phyloP scores from a whole-genome alignment of 2,113 vertebrate species.

The Nannobrachium achirus region DNA sequence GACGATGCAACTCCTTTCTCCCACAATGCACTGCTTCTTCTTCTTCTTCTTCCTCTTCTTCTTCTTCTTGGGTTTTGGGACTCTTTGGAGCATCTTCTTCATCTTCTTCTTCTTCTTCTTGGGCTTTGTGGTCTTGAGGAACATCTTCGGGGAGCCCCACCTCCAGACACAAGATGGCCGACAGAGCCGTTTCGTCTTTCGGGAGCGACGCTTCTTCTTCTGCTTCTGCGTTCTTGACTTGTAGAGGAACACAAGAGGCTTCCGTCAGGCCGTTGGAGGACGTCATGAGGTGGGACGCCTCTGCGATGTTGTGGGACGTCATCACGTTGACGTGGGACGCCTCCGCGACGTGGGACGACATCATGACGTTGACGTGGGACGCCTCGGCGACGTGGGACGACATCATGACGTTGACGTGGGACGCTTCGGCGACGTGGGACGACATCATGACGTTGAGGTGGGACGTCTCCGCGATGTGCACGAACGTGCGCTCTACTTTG shows the following conservation, averaged over 20 bases:
- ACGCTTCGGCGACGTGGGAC: constrained; percentile 95
- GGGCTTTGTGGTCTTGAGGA: constrained; percentile 47
- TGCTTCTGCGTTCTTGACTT: too few species aligned
- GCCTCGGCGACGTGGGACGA: constrained; percentile 78
- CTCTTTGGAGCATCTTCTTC: constrained; percentile 11
- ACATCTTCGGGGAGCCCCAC: constrained; percentile 54
- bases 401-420: constrained; percentile 91
- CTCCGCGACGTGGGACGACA: constrained; percentile 83
- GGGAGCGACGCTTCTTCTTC: constrained; percentile 40
- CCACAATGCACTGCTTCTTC: constrained; percentile 32
- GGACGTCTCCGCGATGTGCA: constrained; percentile 94
- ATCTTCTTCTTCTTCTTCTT: constrained; percentile 42
- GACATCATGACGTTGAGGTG: constrained; percentile 93
- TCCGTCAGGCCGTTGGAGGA: constrained; percentile 48
- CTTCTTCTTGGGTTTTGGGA: constrained; percentile 1
- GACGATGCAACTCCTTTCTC: too few species aligned
- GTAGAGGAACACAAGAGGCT: constrained; percentile 37
- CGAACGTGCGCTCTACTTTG: constrained; percentile 95
- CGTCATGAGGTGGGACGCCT: constrained; percentile 58
- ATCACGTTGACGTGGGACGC: constrained; percentile 68
- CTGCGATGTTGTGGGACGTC: constrained; percentile 55
- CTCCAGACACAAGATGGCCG: constrained; percentile 14
- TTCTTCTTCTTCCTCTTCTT: constrained; percentile 14
- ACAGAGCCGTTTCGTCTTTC: constrained; percentile 45
- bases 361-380: constrained; percentile 84